Evolutionary conservation across 2,888 invertebrate species (phyloP), one percentile per base, ranked within the genome.

Genomic region (Agrotis ipsilon): DNA sequence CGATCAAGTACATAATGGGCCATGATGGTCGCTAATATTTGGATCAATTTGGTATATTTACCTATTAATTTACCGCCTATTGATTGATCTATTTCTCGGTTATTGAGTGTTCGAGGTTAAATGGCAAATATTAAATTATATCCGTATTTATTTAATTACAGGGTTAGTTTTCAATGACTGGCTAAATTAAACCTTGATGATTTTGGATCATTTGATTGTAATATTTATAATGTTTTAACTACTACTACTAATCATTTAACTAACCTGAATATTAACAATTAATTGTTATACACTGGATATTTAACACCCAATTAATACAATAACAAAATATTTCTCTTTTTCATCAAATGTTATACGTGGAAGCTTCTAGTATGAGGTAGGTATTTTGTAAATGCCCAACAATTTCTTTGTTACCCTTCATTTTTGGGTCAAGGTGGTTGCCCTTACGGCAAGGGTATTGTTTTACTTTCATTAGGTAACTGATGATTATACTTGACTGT

Each of bases 11-110:
- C 21, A 11, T 48, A 67, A 46, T 55, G 3, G n/a, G 13, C 39
- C 54, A 67, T 27, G 19, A 6, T 43, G 13, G 14, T 19, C 14
- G 24, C 51, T 67, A 18, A 39, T 75, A 46, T 19, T 18, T 45
- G 14, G 13, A 39, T 45, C 49, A 14, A 69, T 69, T 21, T 27
- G 48, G 27, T 18, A 57, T 14, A 71, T 14, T 48, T 24, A 51
- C 19, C n/a, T 24, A 24, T 18, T 32, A 16, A 52, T 21, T 14
- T 9, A 46, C 43, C 49, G 1, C 19, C 16, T 32, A 3, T 21
- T n/a, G n/a, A 71, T 39, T 13, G 16, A 32, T 27, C n/a, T 0
- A n/a, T 45, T 32, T n/a, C 48, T 14, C 27, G 27, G 13, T 43
- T 27, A 18, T 58, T 54, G 19, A 1, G 18, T 24, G 32, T 45